A percentile compares a stretch with the other conserved stretches of the same genome.
Evolutionary conservation across 1,140 invertebrate species (phyloP).

Genomic region (Asobara japonica): DNA sequence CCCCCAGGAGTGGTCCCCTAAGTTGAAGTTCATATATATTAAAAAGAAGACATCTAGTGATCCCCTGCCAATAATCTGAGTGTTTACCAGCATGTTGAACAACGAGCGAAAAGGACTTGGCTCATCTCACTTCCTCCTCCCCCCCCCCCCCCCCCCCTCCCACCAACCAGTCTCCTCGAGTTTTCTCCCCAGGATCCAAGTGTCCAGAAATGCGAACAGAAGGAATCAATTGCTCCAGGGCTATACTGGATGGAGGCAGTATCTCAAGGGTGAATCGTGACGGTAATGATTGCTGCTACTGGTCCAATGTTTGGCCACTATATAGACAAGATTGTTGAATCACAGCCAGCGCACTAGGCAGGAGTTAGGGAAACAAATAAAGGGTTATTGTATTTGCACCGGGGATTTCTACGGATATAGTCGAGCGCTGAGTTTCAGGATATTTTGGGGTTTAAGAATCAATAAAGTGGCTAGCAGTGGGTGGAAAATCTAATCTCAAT

Average conservation of each 20-base stretch:
- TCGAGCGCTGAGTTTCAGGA: not conserved
- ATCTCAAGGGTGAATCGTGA: constrained; percentile 8
- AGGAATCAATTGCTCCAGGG: not conserved
- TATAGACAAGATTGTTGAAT: constrained; percentile 57
- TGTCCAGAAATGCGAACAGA: not conserved
- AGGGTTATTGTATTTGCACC: constrained; percentile 67
- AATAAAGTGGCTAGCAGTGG: not conserved
- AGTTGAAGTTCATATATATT: not conserved
- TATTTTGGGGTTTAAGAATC: constrained; percentile 8
- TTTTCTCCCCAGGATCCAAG: not conserved
- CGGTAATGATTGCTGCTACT: not conserved
- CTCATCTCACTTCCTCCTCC: constrained; percentile 33
- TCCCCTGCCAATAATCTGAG: constrained; percentile 50
- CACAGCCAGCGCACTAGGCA: constrained; percentile 50
- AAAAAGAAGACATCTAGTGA: not conserved
- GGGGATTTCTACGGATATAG: constrained; percentile 32
- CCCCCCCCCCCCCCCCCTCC: constrained; percentile 14
- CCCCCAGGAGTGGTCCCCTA: not conserved
- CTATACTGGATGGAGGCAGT: not conserved
- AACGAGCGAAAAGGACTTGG: constrained; percentile 40
- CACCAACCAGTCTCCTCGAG: not conserved
- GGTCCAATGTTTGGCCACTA: constrained; percentile 3
- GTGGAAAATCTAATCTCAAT: not conserved
- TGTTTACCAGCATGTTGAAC: constrained; percentile 57
- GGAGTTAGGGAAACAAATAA: constrained; percentile 61